Evolutionary conservation across 2,888 invertebrate genomes (phyloP).

Genomic region (Bombyx huttoni): DNA sequence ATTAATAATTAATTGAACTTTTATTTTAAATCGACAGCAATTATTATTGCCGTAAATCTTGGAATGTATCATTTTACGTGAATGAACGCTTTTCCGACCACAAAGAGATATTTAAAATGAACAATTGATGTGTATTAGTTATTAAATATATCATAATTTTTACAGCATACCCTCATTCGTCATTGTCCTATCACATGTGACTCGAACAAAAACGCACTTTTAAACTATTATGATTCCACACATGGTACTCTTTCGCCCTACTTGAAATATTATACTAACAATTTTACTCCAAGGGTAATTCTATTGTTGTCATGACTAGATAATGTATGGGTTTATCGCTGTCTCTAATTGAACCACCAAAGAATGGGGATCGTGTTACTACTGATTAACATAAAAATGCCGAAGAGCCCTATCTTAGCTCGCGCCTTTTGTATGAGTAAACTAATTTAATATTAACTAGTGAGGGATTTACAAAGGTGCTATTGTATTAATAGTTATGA

Average conservation of each 20-base stretch:
- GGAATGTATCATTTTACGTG: too few species aligned
- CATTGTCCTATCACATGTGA: constrained; percentile 28
- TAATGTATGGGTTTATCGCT: constrained; percentile 68
- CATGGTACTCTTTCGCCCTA: constrained; percentile 57
- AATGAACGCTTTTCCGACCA: too few species aligned
- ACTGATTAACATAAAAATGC: constrained; percentile 58
- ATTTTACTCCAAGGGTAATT: constrained; percentile 59
- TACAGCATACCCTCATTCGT: constrained; percentile 31
- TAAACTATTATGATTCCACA: constrained; percentile 56
- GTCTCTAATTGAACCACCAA: constrained; percentile 53
- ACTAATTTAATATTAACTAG: constrained; percentile 37
- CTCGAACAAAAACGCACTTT: constrained; percentile 38
- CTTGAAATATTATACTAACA: constrained; percentile 68
- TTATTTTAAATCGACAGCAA: constrained; percentile 14
- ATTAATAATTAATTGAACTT: constrained; percentile 24
- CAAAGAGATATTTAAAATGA: too few species aligned
- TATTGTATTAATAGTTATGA: too few species aligned
- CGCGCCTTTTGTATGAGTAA: constrained; percentile 41
- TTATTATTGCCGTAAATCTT: too few species aligned
- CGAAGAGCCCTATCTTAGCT: constrained; percentile 16
- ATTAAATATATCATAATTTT: constrained; percentile 2
- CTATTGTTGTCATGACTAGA: constrained; percentile 60
- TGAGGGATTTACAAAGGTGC: constrained; percentile 8
- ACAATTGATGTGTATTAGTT: too few species aligned
- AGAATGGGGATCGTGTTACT: constrained; percentile 65